Conservation (phyloP, 2,113 vertebrate species). For the Isichthys henryi region DNA sequence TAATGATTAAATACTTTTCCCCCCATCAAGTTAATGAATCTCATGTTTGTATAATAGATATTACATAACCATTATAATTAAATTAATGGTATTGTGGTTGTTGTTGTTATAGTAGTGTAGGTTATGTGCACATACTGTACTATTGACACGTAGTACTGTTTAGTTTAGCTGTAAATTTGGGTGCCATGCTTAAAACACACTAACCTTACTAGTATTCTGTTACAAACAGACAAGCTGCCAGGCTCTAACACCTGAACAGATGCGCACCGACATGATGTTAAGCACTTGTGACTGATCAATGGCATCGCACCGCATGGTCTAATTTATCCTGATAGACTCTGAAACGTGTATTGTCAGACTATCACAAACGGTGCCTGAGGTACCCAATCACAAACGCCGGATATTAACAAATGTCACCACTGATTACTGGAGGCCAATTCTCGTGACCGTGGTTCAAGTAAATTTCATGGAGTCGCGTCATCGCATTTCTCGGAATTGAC, state of each 20-base stretch:
- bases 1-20: background rate
- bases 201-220: background rate
- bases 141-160: background rate
- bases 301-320: slow-evolving; percentile 18
- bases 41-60: background rate
- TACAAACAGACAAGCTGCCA: background rate
- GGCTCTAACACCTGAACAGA: slow-evolving; percentile 26
- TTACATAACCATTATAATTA: background rate
- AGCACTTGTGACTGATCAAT: slow-evolving; percentile 37
- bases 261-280: slow-evolving; percentile 26
- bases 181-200: background rate
- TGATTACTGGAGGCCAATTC: slow-evolving; percentile 5
- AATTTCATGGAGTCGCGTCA: background rate
- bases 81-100: background rate
- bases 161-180: background rate
- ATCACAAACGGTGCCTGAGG: slow-evolving; percentile 21
- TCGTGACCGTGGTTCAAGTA: background rate
- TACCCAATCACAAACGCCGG: slow-evolving; percentile 21
- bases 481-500: background rate
- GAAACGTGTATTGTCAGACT: slow-evolving; percentile 29
- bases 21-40: background rate
- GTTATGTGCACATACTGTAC: background rate
- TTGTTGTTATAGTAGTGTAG: background rate
- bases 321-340: slow-evolving; percentile 33
- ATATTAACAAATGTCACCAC: background rate